phyloP scores from a whole-genome alignment of 2,888 invertebrate genomes.

The Hedya salicella region DNA sequence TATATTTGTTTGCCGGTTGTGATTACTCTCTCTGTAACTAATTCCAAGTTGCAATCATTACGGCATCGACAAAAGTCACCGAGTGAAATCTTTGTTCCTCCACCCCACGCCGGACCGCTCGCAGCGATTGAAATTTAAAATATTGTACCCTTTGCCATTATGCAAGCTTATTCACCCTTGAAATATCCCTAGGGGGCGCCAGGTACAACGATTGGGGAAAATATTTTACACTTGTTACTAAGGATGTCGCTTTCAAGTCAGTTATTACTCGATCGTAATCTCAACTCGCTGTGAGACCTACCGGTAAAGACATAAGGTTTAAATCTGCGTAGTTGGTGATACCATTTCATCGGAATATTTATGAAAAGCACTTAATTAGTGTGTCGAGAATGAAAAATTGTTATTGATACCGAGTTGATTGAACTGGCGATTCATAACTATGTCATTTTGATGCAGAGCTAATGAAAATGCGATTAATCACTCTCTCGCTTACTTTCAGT shows the following conservation, averaged over 20 bases:
- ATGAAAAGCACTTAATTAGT: slow-evolving; percentile 84
- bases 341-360: slow-evolving; percentile 68
- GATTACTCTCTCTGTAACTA: slow-evolving; percentile 46
- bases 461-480: slow-evolving; percentile 81
- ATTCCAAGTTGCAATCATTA: slow-evolving; percentile 72
- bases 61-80: slow-evolving; percentile 78
- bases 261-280: slow-evolving; percentile 59
- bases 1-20: slow-evolving; percentile 21
- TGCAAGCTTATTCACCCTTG: slow-evolving; percentile 85
- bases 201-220: slow-evolving; percentile 84
- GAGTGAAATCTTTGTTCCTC: slow-evolving; percentile 79
- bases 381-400: slow-evolving; percentile 84
- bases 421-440: slow-evolving; percentile 82
- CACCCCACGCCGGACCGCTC: slow-evolving; percentile 79
- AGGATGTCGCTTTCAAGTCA: slow-evolving; percentile 80
- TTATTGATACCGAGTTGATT: slow-evolving; percentile 83
- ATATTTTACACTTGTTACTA: slow-evolving; percentile 85
- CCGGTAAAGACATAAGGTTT: slow-evolving; percentile 53
- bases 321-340: slow-evolving; percentile 50
- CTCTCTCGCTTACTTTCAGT: slow-evolving; percentile 59
- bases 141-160: slow-evolving; percentile 86
- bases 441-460: slow-evolving; percentile 81
- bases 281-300: slow-evolving; percentile 57
- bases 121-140: slow-evolving; percentile 86
- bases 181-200: slow-evolving; percentile 85